A percentile compares a stretch with the other conserved stretches of the same genome.
phyloP scores from a whole-genome alignment of 2,797 vertebrate species.

The Catharus ustulatus region DNA sequence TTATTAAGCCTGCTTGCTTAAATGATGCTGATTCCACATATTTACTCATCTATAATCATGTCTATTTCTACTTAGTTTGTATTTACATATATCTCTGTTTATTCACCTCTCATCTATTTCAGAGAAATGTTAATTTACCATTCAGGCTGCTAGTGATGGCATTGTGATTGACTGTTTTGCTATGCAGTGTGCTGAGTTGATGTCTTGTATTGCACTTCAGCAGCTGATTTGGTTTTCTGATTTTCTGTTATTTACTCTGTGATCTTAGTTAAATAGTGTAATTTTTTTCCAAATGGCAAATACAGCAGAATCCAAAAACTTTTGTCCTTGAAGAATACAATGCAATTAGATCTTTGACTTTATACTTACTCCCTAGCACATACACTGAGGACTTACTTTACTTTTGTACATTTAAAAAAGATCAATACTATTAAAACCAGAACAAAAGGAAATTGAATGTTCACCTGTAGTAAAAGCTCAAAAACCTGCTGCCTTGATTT shows the following conservation, averaged over 20 bases:
- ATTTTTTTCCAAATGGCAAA: constrained; percentile 49
- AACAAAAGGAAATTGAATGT: constrained; percentile 24
- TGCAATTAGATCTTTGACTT: constrained; percentile 25
- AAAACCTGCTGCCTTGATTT: constrained; percentile 15
- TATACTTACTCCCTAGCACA: not conserved
- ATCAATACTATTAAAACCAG: constrained; percentile 53
- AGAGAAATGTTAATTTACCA: constrained; percentile 60
- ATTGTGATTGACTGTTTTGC: constrained; percentile 43
- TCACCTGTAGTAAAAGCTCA: constrained; percentile 22
- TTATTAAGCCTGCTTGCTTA: constrained; percentile 58
- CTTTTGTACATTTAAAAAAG: constrained; percentile 17
- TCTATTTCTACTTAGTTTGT: constrained; percentile 61
- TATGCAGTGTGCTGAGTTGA: constrained; percentile 19
- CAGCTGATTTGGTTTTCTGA: constrained; percentile 55
- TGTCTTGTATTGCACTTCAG: constrained; percentile 22
- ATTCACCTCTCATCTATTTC: constrained; percentile 49
- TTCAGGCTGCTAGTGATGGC: constrained; percentile 41
- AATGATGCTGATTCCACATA: constrained; percentile 61
- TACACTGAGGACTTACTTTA: constrained; percentile 26
- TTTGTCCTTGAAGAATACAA: constrained; percentile 54
- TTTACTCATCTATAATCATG: constrained; percentile 65
- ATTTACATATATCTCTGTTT: constrained; percentile 67
- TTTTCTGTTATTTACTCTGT: constrained; percentile 64
- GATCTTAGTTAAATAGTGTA: constrained; percentile 42
- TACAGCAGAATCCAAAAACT: constrained; percentile 21